Conservation (phyloP, 35 echinoderm and acorn worm genomes). For the Chiridota heheva region DNA sequence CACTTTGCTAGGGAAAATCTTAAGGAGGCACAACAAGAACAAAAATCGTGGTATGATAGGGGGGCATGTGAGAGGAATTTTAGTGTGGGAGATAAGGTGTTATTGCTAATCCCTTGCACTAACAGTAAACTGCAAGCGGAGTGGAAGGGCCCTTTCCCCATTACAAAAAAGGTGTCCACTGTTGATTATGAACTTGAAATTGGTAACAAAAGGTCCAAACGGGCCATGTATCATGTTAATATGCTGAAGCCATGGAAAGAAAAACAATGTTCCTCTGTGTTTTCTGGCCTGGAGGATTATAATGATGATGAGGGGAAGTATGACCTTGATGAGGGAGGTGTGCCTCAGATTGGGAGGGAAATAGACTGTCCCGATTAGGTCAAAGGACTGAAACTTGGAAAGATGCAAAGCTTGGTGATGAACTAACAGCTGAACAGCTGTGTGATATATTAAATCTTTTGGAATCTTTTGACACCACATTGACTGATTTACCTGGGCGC, state of each 20-base stretch:
- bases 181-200: no score
- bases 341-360: no score
- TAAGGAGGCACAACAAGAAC: slow-evolving; percentile 6
- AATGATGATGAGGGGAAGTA: no score
- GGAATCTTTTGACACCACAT: neutral
- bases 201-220: no score
- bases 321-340: no score
- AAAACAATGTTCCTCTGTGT: no score
- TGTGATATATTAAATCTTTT: no score
- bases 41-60: slow-evolving; percentile 42
- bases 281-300: no score
- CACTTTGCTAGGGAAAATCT: neutral
- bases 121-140: slow-evolving; percentile 42
- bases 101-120: slow-evolving; percentile 5
- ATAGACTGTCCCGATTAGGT: neutral
- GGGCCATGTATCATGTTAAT: no score
- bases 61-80: neutral
- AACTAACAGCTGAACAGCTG: neutral
- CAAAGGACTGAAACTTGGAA: neutral
- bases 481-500: slow-evolving; percentile 15
- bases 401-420: neutral
- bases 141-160: slow-evolving; percentile 48
- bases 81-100: neutral
- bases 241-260: no score
- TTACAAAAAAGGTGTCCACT: slow-evolving; percentile 43